Evolutionary conservation across 2,888 invertebrate genomes (phyloP).

Genomic region (Hesperia comma): DNA sequence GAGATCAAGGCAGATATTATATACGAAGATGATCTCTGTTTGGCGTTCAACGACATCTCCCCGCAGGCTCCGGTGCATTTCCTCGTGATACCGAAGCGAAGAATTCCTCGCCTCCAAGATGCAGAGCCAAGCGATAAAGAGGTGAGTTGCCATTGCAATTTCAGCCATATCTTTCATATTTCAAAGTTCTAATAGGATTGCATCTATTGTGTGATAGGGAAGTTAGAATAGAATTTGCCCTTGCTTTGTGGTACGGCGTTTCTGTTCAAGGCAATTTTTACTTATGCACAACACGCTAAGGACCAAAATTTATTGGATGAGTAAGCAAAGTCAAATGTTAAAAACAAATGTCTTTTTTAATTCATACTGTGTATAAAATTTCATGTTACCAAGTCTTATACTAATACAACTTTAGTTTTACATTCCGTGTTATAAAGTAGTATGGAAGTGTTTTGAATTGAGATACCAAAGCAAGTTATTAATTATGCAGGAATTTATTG

Average conservation of each 20-base stretch:
- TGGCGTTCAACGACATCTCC: conserved; percentile 91
- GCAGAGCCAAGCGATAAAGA: conserved; percentile 84
- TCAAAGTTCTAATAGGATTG: conserved; percentile 2
- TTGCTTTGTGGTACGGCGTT: conserved; percentile 21
- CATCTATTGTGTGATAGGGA: conserved; percentile 10
- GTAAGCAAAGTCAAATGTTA: background rate
- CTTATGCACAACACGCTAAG: background rate
- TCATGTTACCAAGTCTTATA: background rate
- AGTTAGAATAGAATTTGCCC: conserved; percentile 34
- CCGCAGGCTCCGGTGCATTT: conserved; percentile 94
- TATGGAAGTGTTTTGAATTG: background rate
- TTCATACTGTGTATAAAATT: background rate
- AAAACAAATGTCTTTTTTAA: background rate
- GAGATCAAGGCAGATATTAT: conserved; percentile 92
- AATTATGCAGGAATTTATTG: conserved; percentile 25
- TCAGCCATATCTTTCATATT: background rate
- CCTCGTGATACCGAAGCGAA: conserved; percentile 91
- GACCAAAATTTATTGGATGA: background rate
- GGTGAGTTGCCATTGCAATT: conserved; percentile 51
- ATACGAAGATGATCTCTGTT: conserved; percentile 90
- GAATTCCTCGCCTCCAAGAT: conserved; percentile 86
- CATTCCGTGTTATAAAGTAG: background rate
- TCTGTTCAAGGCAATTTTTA: conserved; percentile 3
- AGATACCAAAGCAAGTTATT: conserved; percentile 1
- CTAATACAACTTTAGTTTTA: too few relatives aligned